These are phyloP conservation scores for Cylloceria caligata DNA, from an alignment of 2,888 invertebrate genomes.

Conservation along the genomic window DNA sequence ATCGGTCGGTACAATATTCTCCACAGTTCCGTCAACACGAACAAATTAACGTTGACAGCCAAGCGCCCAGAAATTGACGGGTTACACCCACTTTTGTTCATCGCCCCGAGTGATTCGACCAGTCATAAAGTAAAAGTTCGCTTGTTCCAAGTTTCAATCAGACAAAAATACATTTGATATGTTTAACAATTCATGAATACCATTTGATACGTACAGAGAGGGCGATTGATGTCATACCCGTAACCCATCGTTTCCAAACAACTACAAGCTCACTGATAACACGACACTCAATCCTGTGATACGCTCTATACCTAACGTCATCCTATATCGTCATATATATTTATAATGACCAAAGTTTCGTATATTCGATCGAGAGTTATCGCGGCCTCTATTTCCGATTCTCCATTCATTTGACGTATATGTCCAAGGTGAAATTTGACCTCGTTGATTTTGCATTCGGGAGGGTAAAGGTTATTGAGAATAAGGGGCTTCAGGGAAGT, in stretches of 20 bases:
- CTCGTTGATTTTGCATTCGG: constrained; percentile 37
- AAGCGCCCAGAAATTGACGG: background rate
- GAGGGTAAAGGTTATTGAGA: constrained; percentile 19
- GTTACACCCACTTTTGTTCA: background rate
- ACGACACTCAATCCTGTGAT: constrained; percentile 17
- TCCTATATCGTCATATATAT: constrained; percentile 27
- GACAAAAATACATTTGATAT: background rate
- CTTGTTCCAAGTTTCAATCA: background rate
- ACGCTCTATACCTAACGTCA: background rate
- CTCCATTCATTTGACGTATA: background rate
- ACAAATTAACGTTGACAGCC: background rate
- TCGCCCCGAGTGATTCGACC: constrained; percentile 5
- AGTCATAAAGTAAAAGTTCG: constrained; percentile 13
- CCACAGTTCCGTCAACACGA: constrained; percentile 10
- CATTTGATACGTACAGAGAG: no score
- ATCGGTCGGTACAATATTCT: background rate
- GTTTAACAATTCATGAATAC: no score
- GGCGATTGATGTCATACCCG: constrained; percentile 8
- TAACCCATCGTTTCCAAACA: background rate
- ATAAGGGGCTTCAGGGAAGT: background rate
- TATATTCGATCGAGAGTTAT: constrained; percentile 4
- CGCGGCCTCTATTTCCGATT: constrained; percentile 8
- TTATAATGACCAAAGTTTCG: constrained; percentile 9
- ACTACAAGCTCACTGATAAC: constrained; percentile 9
- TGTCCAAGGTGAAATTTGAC: background rate